Base-by-base conservation (phyloP, 2,797 vertebrate genomes). In the Chelon auratus region DNA sequence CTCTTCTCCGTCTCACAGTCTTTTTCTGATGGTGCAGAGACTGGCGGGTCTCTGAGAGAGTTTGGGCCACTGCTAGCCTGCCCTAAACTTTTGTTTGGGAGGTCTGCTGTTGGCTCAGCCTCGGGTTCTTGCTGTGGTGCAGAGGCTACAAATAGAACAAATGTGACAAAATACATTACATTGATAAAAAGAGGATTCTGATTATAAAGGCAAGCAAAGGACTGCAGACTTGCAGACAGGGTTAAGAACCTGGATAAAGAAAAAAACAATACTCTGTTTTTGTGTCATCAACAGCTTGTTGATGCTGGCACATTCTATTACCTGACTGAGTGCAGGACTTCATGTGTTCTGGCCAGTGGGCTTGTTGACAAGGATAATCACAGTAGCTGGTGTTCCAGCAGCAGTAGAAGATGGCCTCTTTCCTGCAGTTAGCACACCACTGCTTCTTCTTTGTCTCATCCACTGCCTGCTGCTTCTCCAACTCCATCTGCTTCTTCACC, bases 341-440 rank as follows among this genome's bases (percentile, higher is more conserved):
- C 97, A 99, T 99, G 67, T 99, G 98, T 89, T 99, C 97, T 0
- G 98, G 98, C 98, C 98, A 99, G 91, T 99, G 98, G 18, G 98
- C 97, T 87, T 99, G 97, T 85, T 99, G 98, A 84, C 98, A 99
- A 68, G 98, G 98, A 80, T 99, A 99, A 90, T 99, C 98, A 5
- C 98, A 99, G 92, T 99, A 99, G 91, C 97, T 99, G 18, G 98
- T 99, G 73, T 99, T 99, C 97, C 97, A 99, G 89, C 97, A 99
- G 92, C 98, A 99, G 84, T 99, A 99, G 87, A 99, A 99, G 68
- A 99, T 99, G 87, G 98, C 97, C 83, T 99, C 98, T 84, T 99
- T 99, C 84, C 96, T 96, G 93, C 98, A 99, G 92, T 97, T 97
- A 45, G 98, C 98, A 0, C 98, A 99, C 98, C 98, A 99, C 86